Conservation (phyloP, 1,140 invertebrate species). For the Arctopsyche grandis region DNA sequence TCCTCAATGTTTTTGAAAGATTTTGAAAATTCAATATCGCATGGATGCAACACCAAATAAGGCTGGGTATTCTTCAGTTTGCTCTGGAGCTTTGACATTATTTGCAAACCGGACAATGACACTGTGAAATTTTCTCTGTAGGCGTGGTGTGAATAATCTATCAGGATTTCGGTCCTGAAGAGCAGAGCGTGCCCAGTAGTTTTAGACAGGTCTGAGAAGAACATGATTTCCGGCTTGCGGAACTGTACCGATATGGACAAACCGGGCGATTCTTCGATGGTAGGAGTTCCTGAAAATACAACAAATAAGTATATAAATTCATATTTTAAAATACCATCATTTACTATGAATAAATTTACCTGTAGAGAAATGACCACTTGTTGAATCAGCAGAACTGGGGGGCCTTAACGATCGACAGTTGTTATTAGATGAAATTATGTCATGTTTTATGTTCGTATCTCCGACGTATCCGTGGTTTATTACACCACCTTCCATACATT, state of each 20-base stretch:
- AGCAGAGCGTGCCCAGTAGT: conserved; percentile 78
- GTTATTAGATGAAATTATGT: conserved; percentile 58
- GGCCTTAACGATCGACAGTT: conserved; percentile 55
- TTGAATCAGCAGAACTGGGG: conserved; percentile 66
- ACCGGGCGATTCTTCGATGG: conserved; percentile 64
- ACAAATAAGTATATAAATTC: conserved; percentile 11
- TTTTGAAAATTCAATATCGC: conserved; percentile 77
- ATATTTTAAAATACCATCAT: too few species aligned
- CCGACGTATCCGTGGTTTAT: conserved; percentile 76
- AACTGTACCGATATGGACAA: conserved; percentile 76
- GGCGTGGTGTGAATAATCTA: conserved; percentile 77
- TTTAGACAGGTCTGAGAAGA: conserved; percentile 76
- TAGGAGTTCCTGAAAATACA: conserved; percentile 58
- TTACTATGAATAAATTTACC: too few species aligned
- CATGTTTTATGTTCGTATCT: conserved; percentile 59
- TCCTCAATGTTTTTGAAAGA: conserved; percentile 71
- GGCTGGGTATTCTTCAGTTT: conserved; percentile 66
- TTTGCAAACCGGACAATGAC: conserved; percentile 74
- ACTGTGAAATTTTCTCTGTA: conserved; percentile 73
- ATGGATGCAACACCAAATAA: conserved; percentile 72
- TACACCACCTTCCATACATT: conserved; percentile 70
- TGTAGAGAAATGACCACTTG: conserved; percentile 70
- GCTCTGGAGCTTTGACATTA: conserved; percentile 69
- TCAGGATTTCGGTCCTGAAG: conserved; percentile 76
- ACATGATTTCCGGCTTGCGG: conserved; percentile 81